phyloP scores from a whole-genome alignment of 2,113 vertebrate species.

The Caranx melampygus region DNA sequence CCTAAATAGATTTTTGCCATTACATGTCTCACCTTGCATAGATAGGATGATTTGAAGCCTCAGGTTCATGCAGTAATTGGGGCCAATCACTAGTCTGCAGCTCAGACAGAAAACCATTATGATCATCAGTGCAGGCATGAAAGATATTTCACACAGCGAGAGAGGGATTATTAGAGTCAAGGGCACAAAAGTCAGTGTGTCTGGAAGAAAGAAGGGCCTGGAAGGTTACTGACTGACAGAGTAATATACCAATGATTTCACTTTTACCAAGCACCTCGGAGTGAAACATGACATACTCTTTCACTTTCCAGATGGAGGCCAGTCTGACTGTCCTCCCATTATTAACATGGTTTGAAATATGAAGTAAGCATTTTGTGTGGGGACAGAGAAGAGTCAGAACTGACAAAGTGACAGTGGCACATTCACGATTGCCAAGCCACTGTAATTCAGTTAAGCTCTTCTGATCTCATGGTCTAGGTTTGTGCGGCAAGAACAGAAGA shows the following conservation, averaged over 20 bases:
- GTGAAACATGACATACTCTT: slow-evolving; percentile 52
- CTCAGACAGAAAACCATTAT: slow-evolving; percentile 79
- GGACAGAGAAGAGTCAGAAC: background rate
- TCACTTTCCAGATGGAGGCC: slow-evolving; percentile 45
- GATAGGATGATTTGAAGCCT: slow-evolving; percentile 77
- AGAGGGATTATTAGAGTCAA: slow-evolving; percentile 78
- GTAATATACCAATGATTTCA: slow-evolving; percentile 63
- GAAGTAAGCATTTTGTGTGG: background rate
- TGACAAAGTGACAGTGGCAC: slow-evolving; percentile 6
- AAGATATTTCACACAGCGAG: slow-evolving; percentile 76
- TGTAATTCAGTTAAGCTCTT: background rate
- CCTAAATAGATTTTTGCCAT: slow-evolving; percentile 76
- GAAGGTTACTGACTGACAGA: slow-evolving; percentile 69
- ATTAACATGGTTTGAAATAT: slow-evolving; percentile 9
- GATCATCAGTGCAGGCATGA: slow-evolving; percentile 76
- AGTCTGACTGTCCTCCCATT: slow-evolving; percentile 34
- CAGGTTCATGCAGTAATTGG: slow-evolving; percentile 78
- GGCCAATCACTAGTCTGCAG: slow-evolving; percentile 76
- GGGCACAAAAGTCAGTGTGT: slow-evolving; percentile 74
- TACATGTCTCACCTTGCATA: slow-evolving; percentile 75
- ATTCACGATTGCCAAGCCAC: background rate
- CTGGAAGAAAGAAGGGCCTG: slow-evolving; percentile 58
- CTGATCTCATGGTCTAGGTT: background rate
- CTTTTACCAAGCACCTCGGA: slow-evolving; percentile 50
- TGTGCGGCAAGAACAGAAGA: background rate